phyloP scores from a whole-genome alignment of 37 sponge, comb jelly and placozoan genomes.

The Hexactinellida sp. region DNA sequence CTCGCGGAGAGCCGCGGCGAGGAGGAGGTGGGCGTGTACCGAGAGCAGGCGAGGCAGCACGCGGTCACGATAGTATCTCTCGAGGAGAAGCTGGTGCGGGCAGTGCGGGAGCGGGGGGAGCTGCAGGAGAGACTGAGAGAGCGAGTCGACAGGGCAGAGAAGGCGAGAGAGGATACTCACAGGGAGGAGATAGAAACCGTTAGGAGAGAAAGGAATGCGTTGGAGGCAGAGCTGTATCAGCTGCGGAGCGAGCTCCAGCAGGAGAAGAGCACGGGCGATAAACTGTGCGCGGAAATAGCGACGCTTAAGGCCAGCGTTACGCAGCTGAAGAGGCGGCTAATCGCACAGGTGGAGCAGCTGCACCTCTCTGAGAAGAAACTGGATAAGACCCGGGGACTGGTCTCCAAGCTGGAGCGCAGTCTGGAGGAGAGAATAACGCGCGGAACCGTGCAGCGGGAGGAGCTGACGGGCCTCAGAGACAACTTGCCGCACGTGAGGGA shows the following conservation, averaged over 20 bases:
- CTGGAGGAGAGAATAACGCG: neutral
- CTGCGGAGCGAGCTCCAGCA: neutral
- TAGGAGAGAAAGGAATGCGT: neutral
- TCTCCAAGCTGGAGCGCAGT: neutral
- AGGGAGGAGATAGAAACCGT: neutral
- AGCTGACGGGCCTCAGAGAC: neutral
- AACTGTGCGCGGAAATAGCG: neutral
- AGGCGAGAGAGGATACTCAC: neutral
- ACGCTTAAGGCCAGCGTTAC: neutral
- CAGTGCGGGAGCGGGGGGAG: slow-evolving; percentile 15
- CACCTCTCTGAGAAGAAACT: neutral
- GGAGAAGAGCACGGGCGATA: neutral
- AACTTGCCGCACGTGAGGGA: neutral
- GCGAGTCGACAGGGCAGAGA: neutral
- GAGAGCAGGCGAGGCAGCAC: slow-evolving; percentile 41
- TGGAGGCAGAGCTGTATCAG: neutral
- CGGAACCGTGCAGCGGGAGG: neutral
- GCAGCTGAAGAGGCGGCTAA: neutral
- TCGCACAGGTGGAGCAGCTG: neutral
- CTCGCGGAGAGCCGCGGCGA: neutral
- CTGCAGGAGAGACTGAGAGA: neutral
- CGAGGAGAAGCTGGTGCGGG: slow-evolving; percentile 45
- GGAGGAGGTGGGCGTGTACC: neutral
- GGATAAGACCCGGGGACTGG: neutral
- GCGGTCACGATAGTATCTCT: slow-evolving; percentile 55